Evolutionary conservation across 2,888 invertebrate genomes (phyloP).

Genomic region (Chrysolina haemoptera): DNA sequence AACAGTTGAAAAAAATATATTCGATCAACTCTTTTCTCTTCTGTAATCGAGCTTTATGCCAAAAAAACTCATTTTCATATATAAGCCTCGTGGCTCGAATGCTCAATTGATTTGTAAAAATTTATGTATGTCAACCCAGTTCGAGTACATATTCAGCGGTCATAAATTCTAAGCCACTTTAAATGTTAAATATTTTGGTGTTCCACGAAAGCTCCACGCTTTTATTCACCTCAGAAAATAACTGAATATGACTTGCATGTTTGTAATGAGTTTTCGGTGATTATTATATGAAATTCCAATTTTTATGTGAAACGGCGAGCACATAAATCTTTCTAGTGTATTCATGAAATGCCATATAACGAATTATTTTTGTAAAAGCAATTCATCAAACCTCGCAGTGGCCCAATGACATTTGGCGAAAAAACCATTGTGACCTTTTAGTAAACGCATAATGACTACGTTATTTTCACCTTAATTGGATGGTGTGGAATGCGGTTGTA

Average conservation of each 20-base stretch:
- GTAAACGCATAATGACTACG: slow-evolving; percentile 16
- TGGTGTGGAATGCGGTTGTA: neutral
- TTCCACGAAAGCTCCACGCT: neutral
- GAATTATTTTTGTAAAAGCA: neutral
- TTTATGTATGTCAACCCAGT: neutral
- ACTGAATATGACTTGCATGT: slow-evolving; percentile 15
- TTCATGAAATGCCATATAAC: slow-evolving; percentile 13
- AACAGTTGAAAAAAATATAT: too few relatives aligned
- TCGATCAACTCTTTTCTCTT: too few relatives aligned
- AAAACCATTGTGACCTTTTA: neutral
- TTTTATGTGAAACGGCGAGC: slow-evolving; percentile 12
- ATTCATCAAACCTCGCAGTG: slow-evolving; percentile 8
- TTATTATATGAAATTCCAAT: slow-evolving; percentile 18
- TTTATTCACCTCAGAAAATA: neutral
- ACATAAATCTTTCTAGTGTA: slow-evolving; percentile 4
- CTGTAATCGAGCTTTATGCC: neutral
- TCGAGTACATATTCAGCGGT: neutral
- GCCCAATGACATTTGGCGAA: slow-evolving; percentile 9
- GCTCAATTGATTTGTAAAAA: neutral
- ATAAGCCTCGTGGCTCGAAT: neutral
- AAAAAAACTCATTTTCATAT: neutral
- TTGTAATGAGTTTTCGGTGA: slow-evolving; percentile 10
- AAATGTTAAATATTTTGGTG: neutral
- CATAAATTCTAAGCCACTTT: neutral
- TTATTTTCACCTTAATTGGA: slow-evolving; percentile 13